Conservation (phyloP, 2,797 vertebrate genomes). For the Arremon aurantiirostris region DNA sequence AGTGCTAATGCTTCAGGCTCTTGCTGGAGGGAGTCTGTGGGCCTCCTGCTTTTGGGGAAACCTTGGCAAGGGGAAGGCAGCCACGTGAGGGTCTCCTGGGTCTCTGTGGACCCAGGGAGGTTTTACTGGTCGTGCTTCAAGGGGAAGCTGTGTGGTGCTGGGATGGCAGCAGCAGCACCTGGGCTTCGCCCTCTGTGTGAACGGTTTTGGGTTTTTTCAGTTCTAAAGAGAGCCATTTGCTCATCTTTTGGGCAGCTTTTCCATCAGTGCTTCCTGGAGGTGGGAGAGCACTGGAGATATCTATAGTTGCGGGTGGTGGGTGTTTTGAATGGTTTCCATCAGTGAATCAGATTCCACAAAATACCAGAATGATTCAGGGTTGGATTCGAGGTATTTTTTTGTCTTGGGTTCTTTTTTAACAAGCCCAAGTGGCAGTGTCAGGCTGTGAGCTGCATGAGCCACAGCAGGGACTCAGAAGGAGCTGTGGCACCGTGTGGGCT, state of each 20-base stretch:
- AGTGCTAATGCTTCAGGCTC: neutral
- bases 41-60: neutral
- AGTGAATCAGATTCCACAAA: slow-evolving; percentile 40
- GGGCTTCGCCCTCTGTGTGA: neutral
- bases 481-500: neutral
- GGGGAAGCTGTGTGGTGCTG: neutral
- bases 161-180: neutral
- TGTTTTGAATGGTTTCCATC: slow-evolving; percentile 52
- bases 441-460: neutral
- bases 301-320: slow-evolving; percentile 11
- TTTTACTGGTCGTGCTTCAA: rapidly evolving
- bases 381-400: neutral
- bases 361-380: neutral
- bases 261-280: slow-evolving; percentile 39
- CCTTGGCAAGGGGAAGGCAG: neutral
- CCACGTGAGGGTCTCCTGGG: neutral
- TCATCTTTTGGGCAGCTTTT: slow-evolving; percentile 44
- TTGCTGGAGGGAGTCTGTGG: neutral
- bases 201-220: neutral
- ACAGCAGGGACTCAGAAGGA: neutral
- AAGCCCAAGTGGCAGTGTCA: neutral
- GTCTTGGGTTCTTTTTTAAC: neutral
- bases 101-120: rapidly evolving
- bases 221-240: neutral
- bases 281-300: slow-evolving; percentile 37